These are phyloP conservation scores for Agriopis marginaria DNA, from an alignment of 2,888 invertebrate genomes.

Conservation along the genomic window DNA sequence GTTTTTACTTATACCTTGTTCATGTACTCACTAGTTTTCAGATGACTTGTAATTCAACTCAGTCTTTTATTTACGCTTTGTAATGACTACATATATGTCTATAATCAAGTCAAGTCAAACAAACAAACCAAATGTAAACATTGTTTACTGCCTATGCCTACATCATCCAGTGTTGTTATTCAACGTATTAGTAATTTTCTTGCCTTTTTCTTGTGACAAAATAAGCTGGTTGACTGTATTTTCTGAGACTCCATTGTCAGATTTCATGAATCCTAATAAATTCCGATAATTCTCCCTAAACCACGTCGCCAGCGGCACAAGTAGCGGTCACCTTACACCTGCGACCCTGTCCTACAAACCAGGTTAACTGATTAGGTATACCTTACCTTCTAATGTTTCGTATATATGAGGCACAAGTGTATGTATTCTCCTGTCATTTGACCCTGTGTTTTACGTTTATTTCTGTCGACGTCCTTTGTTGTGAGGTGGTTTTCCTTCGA, in stretches of 20 bases:
- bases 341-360: conserved; percentile 17
- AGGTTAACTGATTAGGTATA: background rate
- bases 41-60: too few relatives aligned
- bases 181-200: too few relatives aligned
- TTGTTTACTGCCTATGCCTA: too few relatives aligned
- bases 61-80: too few relatives aligned
- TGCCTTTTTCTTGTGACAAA: too few relatives aligned
- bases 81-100: too few relatives aligned
- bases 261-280: background rate
- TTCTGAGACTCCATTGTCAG: background rate
- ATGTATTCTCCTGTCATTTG: conserved; percentile 19
- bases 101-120: too few relatives aligned
- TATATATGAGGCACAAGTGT: background rate
- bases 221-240: background rate
- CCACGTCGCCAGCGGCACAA: background rate
- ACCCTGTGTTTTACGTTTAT: conserved; percentile 8
- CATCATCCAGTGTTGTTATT: too few relatives aligned
- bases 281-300: background rate
- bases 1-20: too few relatives aligned
- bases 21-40: too few relatives aligned
- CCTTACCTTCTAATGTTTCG: conserved; percentile 17
- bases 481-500: conserved; percentile 30
- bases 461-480: conserved; percentile 8
- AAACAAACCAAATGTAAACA: too few relatives aligned
- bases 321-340: conserved; percentile 19